Base-by-base conservation (phyloP, 2,113 vertebrate species). In the Rana temporaria region DNA sequence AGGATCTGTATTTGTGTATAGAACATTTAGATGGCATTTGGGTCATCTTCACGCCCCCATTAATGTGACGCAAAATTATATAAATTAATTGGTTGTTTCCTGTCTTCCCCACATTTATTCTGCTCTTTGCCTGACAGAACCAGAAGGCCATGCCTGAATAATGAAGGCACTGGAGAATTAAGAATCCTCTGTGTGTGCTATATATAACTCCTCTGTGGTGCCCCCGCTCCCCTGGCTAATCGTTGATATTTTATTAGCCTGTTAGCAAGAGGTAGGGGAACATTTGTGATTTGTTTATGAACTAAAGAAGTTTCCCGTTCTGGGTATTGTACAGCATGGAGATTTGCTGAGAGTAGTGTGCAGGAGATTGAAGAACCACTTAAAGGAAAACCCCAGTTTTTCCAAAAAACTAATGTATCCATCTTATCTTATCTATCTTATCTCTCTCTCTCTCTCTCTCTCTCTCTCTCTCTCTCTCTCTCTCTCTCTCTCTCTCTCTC, bases 191-290 rank as follows among this genome's bases (percentile, higher is more conserved):
- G 42, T 56, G 12, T 48, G 15, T 57, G 7, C 79, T 74, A 82
- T 82, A 82, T 74, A 82, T 82, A 81, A 34, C 53, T 24, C 59
- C 59, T 71, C 72, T 75, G 68, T n/a, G 38, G 63, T 64, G 34
- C 68, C 57, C 56, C 59, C 6, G 26, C 8, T 74, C 79, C 79
- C 79, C 15, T 38, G 48, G 69, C 68, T 22, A n/a, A 64, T 14
- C 18, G 48, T 2, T 65, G 69, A 55, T 82, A 82, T 73, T 82
- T 82, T 82, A 74, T 82, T 82, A 82, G 79, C 70, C 11, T 32
- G 63, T 56, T 65, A 74, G 52, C 26, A 15, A 26, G 4, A 52
- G 26, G 64, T 16, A 42, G 22, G 53, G 15, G 64, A 66, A 22
- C 7, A 20, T 48, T 11, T 9, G 17, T n/a, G 38, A 12, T 12